These are phyloP conservation scores for Plectropomus leopardus DNA, from an alignment of 2,113 vertebrate genomes.

Conservation along the genomic window DNA sequence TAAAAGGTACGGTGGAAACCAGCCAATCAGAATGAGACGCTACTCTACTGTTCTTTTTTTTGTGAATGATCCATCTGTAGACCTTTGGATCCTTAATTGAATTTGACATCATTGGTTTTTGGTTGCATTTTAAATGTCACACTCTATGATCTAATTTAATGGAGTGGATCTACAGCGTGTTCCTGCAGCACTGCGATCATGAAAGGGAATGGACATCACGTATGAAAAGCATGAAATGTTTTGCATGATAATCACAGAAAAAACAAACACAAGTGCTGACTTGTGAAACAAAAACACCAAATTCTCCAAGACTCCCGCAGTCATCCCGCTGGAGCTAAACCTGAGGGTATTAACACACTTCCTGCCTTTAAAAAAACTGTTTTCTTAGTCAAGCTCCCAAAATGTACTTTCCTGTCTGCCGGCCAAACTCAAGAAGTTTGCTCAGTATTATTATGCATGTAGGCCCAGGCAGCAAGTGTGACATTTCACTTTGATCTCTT, in stretches of 20 bases:
- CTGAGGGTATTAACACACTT: conserved; percentile 21
- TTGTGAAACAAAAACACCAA: conserved; percentile 16
- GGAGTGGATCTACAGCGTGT: neutral
- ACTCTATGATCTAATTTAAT: neutral
- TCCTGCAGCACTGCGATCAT: conserved; percentile 16
- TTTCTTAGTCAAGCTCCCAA: conserved; percentile 32
- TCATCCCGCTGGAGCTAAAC: conserved; percentile 17
- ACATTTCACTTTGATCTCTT: conserved; percentile 50
- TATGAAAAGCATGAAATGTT: conserved; percentile 77
- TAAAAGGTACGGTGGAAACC: conserved; percentile 85
- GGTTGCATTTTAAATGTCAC: conserved; percentile 28
- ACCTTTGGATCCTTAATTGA: conserved; percentile 3
- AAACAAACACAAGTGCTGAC: conserved; percentile 32
- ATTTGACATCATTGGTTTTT: neutral
- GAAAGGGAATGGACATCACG: conserved; percentile 44
- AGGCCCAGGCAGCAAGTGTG: conserved; percentile 10
- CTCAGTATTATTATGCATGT: conserved; percentile 37
- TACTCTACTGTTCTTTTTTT: conserved; percentile 10
- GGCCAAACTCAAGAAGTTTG: conserved; percentile 35
- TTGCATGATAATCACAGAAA: conserved; percentile 60
- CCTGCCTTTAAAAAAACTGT: conserved; percentile 8
- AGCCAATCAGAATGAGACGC: conserved; percentile 80
- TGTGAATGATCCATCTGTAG: conserved; percentile 16
- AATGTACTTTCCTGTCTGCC: conserved; percentile 33
- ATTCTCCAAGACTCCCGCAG: conserved; percentile 1